phyloP scores from a whole-genome alignment of 2,797 vertebrate species.

The Falco cherrug region DNA sequence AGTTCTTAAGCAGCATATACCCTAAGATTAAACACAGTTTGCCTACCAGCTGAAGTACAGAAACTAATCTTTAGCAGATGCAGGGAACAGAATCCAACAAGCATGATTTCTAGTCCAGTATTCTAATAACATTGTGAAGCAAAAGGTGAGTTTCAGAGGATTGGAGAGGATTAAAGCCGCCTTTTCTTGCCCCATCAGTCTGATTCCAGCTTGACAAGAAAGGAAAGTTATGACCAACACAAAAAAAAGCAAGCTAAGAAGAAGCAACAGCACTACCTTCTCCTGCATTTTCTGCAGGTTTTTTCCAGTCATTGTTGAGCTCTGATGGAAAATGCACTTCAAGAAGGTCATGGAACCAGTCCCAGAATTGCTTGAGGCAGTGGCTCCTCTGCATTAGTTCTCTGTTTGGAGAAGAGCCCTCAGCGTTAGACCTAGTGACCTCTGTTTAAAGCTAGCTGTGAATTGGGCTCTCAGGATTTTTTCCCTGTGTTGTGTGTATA shows the following conservation, averaged over 20 bases:
- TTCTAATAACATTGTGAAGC: background rate
- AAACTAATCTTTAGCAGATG: background rate
- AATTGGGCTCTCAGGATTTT: rapidly evolving
- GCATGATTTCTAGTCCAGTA: background rate
- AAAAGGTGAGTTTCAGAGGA: background rate
- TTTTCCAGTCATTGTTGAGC: background rate
- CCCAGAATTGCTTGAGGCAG: background rate
- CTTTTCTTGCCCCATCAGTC: background rate
- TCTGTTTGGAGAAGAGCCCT: background rate
- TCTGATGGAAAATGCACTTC: background rate
- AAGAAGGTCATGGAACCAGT: background rate
- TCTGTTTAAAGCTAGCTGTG: background rate
- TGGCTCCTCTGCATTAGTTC: background rate
- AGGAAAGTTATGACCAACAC: background rate
- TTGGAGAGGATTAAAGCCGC: background rate
- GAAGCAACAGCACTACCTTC: background rate
- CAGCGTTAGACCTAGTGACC: background rate
- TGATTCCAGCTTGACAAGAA: background rate
- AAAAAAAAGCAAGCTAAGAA: background rate
- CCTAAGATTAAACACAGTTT: background rate
- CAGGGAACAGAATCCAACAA: background rate
- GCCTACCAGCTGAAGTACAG: background rate
- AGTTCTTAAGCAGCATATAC: background rate
- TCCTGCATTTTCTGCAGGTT: background rate
- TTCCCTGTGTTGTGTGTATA: background rate